Percentiles rank a stretch among this genome's conserved stretches.
These are phyloP conservation scores for Dicrostonyx torquatus DNA, from an alignment of 2,797 vertebrate genomes.

Conservation along the genomic window DNA sequence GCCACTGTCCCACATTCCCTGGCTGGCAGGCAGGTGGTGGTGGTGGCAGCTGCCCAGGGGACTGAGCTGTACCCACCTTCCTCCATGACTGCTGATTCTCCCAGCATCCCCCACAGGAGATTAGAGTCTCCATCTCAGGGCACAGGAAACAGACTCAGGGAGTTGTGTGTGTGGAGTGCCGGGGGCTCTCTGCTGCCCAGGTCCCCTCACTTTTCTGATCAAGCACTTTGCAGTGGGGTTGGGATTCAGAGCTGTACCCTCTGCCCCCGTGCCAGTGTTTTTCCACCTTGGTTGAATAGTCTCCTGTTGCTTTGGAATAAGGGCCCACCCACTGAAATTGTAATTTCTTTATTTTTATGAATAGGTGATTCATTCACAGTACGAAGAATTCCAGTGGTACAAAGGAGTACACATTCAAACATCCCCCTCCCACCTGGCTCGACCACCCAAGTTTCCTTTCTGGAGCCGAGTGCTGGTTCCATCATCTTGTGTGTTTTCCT, in stretches of 20 bases:
- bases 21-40: neutral
- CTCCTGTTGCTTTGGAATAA: conserved; percentile 58
- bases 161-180: neutral
- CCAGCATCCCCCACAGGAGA: neutral
- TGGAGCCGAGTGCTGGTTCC: neutral
- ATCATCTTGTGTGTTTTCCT: neutral
- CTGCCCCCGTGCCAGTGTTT: conserved; percentile 31
- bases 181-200: neutral
- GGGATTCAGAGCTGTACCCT: neutral
- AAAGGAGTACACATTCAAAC: conserved; percentile 54
- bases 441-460: conserved; percentile 55
- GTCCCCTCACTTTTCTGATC: neutral
- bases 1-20: neutral
- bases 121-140: neutral
- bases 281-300: conserved; percentile 57
- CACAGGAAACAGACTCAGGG: conserved; percentile 39
- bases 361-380: conserved; percentile 76
- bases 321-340: conserved; percentile 62
- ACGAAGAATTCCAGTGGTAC: conserved; percentile 62
- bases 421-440: neutral
- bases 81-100: neutral
- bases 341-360: conserved; percentile 72
- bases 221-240: neutral
- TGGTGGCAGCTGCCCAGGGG: neutral
- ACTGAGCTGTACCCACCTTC: neutral